Evolutionary conservation across 2,113 vertebrate genomes (phyloP), one percentile per base, ranked within the genome.

Genomic region (Bungarus multicinctus): DNA sequence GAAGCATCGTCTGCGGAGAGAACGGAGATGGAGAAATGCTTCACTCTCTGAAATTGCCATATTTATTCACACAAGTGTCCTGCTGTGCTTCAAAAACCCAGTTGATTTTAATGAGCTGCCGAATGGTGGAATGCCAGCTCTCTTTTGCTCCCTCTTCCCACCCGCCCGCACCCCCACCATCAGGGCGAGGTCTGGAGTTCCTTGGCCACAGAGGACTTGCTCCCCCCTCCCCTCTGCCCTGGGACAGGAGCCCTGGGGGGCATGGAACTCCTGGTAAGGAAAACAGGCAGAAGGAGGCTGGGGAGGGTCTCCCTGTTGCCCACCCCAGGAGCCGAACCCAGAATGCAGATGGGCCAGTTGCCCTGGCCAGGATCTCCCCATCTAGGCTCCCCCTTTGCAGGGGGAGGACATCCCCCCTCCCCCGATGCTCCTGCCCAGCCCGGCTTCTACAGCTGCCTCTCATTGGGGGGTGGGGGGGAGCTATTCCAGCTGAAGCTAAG

Each of bases 91-190:
- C 97, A 96, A 97, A 97, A 97, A 96, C 47, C 94, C 97, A 53
- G 95, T 95, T 96, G 92, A 93, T 97, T 97, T 98, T 97, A 97
- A 98, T 97, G 97, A 98, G 98, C 95, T 95, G 97, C 97, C 96
- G 95, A 96, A 91, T 92, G 45, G 96, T 91, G 96, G 96, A 97
- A 96, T 96, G 94, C 96, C 93, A 88, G 88, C 95, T 94, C 96
- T n/a, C 96, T 94, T 18, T 94, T 20, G 10, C 23, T 54, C 25
- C 30, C 30, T 95, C 94, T 16, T 94, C 27, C 30, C 57, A 58
- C 1, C 12, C 45, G 6, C 14, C 53, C 45, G 12, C 22, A 93
- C 95, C 92, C 9, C 1, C 1, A 52, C 12, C 16, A 92, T 4
- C 93, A 94, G 95, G 93, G 1, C 0, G 90, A 95, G 95, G 93